These are phyloP conservation scores for Sipha flava DNA, from an alignment of 1,140 invertebrate species.

Conservation along the genomic window DNA sequence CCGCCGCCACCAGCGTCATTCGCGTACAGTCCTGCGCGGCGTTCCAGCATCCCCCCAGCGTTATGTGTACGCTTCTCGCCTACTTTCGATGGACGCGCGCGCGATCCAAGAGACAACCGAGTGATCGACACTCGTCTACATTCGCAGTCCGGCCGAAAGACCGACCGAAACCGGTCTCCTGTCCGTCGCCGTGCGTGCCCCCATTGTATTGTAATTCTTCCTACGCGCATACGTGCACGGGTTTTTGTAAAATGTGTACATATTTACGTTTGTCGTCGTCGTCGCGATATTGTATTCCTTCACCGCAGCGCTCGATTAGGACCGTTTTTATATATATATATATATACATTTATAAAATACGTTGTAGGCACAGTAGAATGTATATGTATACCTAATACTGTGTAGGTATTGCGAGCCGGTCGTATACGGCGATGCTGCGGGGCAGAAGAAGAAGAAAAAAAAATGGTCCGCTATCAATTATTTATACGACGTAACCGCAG, in stretches of 20 bases:
- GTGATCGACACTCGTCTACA: slow-evolving; percentile 20
- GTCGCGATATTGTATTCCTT: too few species aligned
- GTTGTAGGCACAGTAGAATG: too few species aligned
- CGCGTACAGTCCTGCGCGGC: too few species aligned
- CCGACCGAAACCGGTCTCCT: not conserved
- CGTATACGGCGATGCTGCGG: not conserved
- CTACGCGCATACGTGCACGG: not conserved
- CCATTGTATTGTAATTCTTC: slow-evolving; percentile 29
- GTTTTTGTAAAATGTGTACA: not conserved
- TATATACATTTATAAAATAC: not conserved
- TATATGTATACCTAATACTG: too few species aligned
- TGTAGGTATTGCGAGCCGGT: not conserved
- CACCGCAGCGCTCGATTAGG: not conserved
- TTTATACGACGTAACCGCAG: not conserved
- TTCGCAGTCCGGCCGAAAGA: not conserved
- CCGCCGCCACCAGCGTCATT: too few species aligned
- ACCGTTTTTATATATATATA: not conserved
- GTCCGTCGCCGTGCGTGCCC: not conserved
- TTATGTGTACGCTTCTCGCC: too few species aligned
- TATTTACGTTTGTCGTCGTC: not conserved
- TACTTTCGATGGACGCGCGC: not conserved
- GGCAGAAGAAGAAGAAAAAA: too few species aligned
- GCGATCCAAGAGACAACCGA: not conserved
- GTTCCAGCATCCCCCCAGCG: too few species aligned
- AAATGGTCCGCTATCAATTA: slow-evolving; percentile 27